A percentile compares a stretch with the other conserved stretches of the same genome.
These are phyloP conservation scores for Cantharis nigra DNA, from an alignment of 2,888 invertebrate genomes.

Conservation along the genomic window DNA sequence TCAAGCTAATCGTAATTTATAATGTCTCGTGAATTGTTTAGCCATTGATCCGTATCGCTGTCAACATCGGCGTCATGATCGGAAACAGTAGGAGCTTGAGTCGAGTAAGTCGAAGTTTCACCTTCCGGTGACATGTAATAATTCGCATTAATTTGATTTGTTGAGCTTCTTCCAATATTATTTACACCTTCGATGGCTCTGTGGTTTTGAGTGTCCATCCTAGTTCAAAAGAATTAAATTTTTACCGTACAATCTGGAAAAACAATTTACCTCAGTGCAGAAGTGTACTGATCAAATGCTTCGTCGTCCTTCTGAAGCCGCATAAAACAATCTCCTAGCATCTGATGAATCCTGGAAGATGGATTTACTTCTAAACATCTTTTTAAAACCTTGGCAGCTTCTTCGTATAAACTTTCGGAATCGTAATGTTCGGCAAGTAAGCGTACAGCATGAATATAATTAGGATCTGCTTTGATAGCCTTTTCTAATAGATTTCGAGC, in stretches of 20 bases:
- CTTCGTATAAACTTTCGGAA: slow-evolving; percentile 66
- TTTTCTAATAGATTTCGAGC: slow-evolving; percentile 74
- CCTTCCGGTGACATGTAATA: slow-evolving; percentile 60
- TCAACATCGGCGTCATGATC: slow-evolving; percentile 51
- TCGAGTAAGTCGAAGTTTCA: slow-evolving; percentile 56
- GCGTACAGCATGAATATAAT: slow-evolving; percentile 74
- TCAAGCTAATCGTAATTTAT: slow-evolving; percentile 29
- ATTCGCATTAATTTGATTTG: slow-evolving; percentile 58
- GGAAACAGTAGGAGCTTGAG: slow-evolving; percentile 56
- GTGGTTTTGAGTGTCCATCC: slow-evolving; percentile 67
- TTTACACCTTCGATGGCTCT: slow-evolving; percentile 69
- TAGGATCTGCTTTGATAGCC: slow-evolving; percentile 72
- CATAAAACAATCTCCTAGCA: slow-evolving; percentile 67
- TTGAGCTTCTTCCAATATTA: slow-evolving; percentile 58
- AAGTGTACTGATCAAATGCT: slow-evolving; percentile 70
- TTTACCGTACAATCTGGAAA: background rate
- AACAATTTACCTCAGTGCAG: slow-evolving; percentile 62
- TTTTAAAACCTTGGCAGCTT: slow-evolving; percentile 70
- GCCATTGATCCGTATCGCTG: slow-evolving; percentile 53
- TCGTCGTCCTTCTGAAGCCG: slow-evolving; percentile 68
- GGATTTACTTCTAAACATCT: slow-evolving; percentile 67
- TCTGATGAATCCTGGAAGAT: slow-evolving; percentile 67
- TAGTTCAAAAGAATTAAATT: slow-evolving; percentile 39
- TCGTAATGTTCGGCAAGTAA: slow-evolving; percentile 73
- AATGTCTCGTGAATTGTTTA: slow-evolving; percentile 38